phyloP scores from a whole-genome alignment of 1,140 invertebrate species.

The Polypedilum pembai region DNA sequence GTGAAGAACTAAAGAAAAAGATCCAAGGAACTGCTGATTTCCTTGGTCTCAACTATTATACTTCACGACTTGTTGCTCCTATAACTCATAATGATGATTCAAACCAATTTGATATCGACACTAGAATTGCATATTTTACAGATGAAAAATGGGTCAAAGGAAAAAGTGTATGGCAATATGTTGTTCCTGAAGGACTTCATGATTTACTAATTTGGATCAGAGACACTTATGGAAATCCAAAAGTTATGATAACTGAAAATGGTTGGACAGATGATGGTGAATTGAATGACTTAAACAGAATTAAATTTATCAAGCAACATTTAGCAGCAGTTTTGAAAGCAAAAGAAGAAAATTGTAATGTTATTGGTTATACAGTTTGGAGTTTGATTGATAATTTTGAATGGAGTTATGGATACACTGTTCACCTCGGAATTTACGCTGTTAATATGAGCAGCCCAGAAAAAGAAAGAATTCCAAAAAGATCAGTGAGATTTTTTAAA shows the following conservation, averaged over 20 bases:
- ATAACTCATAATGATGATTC: conserved; percentile 38
- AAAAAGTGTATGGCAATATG: conserved; percentile 35
- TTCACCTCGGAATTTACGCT: conserved; percentile 45
- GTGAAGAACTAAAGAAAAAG: neutral
- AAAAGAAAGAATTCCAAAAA: conserved; percentile 36
- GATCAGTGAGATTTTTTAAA: conserved; percentile 43
- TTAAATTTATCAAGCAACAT: conserved; percentile 50
- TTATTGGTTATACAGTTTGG: conserved; percentile 54
- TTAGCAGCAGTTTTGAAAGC: conserved; percentile 43
- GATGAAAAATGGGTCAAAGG: neutral
- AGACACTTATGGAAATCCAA: conserved; percentile 50
- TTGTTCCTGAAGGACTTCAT: conserved; percentile 52
- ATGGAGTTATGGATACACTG: conserved; percentile 47
- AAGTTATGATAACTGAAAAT: conserved; percentile 58
- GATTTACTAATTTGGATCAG: conserved; percentile 52
- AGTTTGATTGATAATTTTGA: conserved; percentile 59
- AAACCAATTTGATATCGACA: conserved; percentile 43
- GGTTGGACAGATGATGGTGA: conserved; percentile 47
- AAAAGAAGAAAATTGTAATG: conserved; percentile 39
- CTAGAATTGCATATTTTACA: conserved; percentile 30
- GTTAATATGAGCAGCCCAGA: conserved; percentile 45
- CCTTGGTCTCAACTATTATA: conserved; percentile 48
- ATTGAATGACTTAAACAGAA: conserved; percentile 45
- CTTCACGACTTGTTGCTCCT: conserved; percentile 40
- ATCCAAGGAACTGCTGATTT: conserved; percentile 46